Evolutionary conservation across 2,113 vertebrate genomes (phyloP).

Genomic region (Osmerus mordax): DNA sequence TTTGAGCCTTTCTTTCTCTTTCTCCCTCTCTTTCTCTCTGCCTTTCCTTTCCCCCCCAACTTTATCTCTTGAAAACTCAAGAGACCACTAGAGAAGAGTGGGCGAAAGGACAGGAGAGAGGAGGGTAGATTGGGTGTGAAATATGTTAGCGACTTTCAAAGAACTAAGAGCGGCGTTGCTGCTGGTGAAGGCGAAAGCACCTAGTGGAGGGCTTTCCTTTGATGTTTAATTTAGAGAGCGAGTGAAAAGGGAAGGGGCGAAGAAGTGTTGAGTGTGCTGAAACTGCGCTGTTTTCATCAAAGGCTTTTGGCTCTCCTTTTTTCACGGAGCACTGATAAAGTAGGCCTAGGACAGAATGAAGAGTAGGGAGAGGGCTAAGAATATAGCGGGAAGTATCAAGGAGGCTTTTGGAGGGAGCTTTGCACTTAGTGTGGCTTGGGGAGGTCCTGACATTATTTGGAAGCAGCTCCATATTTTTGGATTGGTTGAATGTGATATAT

Average conservation of each 20-base stretch:
- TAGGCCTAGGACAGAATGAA: constrained; percentile 12
- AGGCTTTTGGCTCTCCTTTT: constrained; percentile 49
- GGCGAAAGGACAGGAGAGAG: constrained; percentile 19
- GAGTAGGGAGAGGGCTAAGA: neutral
- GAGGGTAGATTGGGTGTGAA: constrained; percentile 50
- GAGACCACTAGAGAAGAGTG: constrained; percentile 45
- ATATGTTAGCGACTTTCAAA: constrained; percentile 56
- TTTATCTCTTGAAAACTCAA: constrained; percentile 39
- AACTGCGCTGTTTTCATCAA: constrained; percentile 55
- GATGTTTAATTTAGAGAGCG: constrained; percentile 62
- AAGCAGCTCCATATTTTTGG: too few species aligned
- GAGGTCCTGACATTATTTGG: too few species aligned
- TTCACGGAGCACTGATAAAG: constrained; percentile 38
- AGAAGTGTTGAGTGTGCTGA: constrained; percentile 48
- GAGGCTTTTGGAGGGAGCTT: neutral
- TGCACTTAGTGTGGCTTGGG: neutral
- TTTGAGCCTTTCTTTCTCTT: neutral
- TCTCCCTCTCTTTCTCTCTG: neutral
- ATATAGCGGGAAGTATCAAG: neutral
- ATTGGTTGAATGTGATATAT: too few species aligned
- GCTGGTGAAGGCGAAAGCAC: constrained; percentile 44
- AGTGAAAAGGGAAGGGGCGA: constrained; percentile 16
- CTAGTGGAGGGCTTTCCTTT: constrained; percentile 53
- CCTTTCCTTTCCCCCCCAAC: constrained; percentile 15
- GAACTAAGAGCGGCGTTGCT: constrained; percentile 43